Percentiles rank a stretch among this genome's conserved stretches.
phyloP scores from a whole-genome alignment of 2,113 vertebrate genomes.

The Brachypteracias leptosomus region DNA sequence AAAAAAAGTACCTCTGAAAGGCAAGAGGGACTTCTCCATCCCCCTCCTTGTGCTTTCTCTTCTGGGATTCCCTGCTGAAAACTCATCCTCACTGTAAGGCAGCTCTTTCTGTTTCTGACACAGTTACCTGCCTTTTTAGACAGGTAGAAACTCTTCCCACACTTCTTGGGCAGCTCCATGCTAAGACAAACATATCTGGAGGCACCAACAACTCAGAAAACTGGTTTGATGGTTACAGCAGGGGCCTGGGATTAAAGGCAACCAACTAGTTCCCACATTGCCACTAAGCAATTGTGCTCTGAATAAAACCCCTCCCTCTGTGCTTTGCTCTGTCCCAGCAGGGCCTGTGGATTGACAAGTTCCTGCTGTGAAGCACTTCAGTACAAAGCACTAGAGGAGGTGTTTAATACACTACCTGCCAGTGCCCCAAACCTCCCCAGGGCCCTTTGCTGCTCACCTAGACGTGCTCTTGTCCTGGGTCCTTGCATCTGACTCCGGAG shows the following conservation, averaged over 20 bases:
- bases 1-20: not conserved
- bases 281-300: not conserved
- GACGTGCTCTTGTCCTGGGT: conserved; percentile 91
- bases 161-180: not conserved
- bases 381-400: not conserved
- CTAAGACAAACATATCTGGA: not conserved
- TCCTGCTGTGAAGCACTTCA: not conserved
- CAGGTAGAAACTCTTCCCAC: not conserved
- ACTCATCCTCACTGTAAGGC: not conserved
- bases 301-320: not conserved
- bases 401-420: not conserved
- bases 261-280: not conserved
- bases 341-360: not conserved
- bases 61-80: not conserved
- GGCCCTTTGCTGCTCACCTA: conserved; percentile 77
- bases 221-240: not conserved
- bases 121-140: not conserved
- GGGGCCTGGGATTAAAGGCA: not conserved
- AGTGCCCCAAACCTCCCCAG: not conserved
- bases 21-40: not conserved
- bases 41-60: not conserved
- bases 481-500: conserved; percentile 98
- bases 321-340: not conserved
- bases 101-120: not conserved
- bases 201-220: not conserved